Evolutionary conservation across 1,140 invertebrate species (phyloP), one percentile per base, ranked within the genome.

Genomic region (Thaumetopoea pityocampa): DNA sequence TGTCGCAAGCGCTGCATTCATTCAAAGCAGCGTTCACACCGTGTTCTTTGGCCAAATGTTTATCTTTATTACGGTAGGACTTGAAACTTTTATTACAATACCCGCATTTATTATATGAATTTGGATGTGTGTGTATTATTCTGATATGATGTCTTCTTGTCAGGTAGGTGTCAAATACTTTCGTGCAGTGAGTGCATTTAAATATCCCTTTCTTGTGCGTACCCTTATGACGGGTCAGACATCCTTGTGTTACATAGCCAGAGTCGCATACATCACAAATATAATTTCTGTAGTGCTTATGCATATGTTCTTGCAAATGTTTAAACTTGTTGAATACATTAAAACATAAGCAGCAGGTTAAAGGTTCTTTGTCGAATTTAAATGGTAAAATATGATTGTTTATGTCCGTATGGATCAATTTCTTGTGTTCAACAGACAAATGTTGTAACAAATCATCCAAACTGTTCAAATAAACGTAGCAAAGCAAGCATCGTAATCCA

Each of bases 211-310:
- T 24, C 34, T 64, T 59, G 30, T 74, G 71, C 10, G 48, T 51
- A n/a, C 63, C 36, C 0, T 19, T 32, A 38, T 79, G 74, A 1
- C 44, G 35, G 0, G 19, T 28, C 2, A 79, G 47, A 1, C 47
- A 51, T 2, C 14, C 34, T 2, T 50, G 48, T 6, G 38, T 70
- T 1, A 74, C 55, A 22, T 65, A 79, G 1, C 67, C 69, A 0
- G 60, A 41, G 5, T 60, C 58, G 27, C 73, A 78, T 2, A 47
- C 48, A 1, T 62, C 57, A 11, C 73, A 78, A 12, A 70, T 45
- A 32, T 60, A 68, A 51, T 73, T 74, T n/a, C 57, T 53, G 30
- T 62, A 78, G 28, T 78, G 73, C 1, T 34, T 36, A 29, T 74
- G 66, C 68, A 78, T 74, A 30, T 80, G 76, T n/a, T 71, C 59